These are phyloP conservation scores for Galeopterus variegatus DNA, from an alignment of 2,113 vertebrate species.

Conservation along the genomic window DNA sequence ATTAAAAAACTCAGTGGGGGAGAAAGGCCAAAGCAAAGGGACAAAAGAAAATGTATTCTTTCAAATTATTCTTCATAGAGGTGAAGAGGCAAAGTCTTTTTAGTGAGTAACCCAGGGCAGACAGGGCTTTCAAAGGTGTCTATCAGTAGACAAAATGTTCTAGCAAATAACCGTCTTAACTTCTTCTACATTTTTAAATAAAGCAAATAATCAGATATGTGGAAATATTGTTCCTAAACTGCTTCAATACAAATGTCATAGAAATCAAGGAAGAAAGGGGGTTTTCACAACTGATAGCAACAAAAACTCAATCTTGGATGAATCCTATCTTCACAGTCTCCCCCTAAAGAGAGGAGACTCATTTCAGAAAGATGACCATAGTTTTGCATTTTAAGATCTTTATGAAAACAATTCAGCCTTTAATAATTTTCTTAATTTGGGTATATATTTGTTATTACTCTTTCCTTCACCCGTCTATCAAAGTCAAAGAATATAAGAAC, in stretches of 20 bases:
- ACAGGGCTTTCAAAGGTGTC: neutral
- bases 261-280: neutral
- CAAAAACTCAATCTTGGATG: conserved; percentile 6
- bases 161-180: neutral
- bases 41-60: neutral
- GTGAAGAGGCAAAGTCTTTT: neutral
- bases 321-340: neutral
- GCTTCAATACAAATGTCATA: neutral
- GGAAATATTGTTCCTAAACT: conserved; percentile 11
- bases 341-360: too few species aligned
- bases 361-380: conserved; percentile 26
- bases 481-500: neutral
- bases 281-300: neutral
- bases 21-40: neutral
- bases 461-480: neutral
- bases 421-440: neutral
- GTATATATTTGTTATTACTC: neutral
- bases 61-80: neutral
- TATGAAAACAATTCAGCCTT: neutral
- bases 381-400: conserved; percentile 19
- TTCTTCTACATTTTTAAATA: conserved; percentile 41
- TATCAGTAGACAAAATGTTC: neutral
- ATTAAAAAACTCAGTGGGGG: neutral
- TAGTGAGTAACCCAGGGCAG: neutral
- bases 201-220: conserved; percentile 1